Percentiles rank a stretch among this genome's conserved stretches.
Conservation (phyloP, 2,888 invertebrate genomes). For the Drosophila neoperkinsi region DNA sequence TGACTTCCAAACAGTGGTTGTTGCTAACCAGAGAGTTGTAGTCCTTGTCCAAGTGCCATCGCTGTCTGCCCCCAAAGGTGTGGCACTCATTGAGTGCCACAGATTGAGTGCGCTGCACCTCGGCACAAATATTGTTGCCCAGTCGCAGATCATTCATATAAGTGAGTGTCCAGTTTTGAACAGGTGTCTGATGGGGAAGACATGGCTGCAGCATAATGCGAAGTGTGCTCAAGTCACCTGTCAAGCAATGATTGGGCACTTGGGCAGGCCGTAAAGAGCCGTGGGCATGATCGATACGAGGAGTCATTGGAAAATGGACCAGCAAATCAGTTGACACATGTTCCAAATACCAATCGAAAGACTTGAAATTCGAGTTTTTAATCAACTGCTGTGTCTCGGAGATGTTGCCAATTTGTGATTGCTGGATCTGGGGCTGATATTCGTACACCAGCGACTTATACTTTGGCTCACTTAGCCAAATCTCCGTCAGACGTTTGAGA, state of each 20-base stretch:
- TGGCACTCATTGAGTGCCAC: conserved; percentile 94
- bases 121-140: conserved; percentile 91
- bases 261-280: conserved; percentile 90
- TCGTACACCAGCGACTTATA: conserved; percentile 92
- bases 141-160: conserved; percentile 74
- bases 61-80: conserved; percentile 95
- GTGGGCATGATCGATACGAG: conserved; percentile 91
- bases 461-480: conserved; percentile 96
- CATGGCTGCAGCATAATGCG: conserved; percentile 56
- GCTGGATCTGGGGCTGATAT: conserved; percentile 92
- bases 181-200: conserved; percentile 39
- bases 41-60: conserved; percentile 92
- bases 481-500: conserved; percentile 95
- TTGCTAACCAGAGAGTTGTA: conserved; percentile 62
- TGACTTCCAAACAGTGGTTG: conserved; percentile 8
- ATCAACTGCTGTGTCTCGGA: conserved; percentile 23
- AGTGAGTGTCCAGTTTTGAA: conserved; percentile 74
- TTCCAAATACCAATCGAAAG: conserved; percentile 97
- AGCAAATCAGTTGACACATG: conserved; percentile 95
- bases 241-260: conserved; percentile 87
- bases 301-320: conserved; percentile 93
- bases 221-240: conserved; percentile 63
- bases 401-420: conserved; percentile 85
- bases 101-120: conserved; percentile 90
- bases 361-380: conserved; percentile 85